Conservation (phyloP, 2,113 vertebrate species). For the Coptodon rendalli region DNA sequence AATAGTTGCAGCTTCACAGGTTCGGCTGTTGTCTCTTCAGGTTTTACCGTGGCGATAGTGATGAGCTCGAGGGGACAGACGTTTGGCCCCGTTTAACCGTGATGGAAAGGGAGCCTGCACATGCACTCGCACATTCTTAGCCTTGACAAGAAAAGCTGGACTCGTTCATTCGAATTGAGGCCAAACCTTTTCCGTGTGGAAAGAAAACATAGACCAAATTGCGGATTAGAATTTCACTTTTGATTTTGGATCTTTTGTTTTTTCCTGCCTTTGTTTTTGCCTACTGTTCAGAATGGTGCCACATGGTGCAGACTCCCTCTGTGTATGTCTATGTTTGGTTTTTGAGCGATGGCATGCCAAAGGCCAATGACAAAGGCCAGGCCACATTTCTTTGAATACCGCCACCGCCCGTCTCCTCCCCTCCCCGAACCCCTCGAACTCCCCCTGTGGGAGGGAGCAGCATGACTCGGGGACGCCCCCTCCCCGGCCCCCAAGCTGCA, state of each 20-base stretch:
- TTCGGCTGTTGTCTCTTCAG: not conserved
- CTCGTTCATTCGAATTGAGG: constrained; percentile 67
- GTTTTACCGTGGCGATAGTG: not conserved
- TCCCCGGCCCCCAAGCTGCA: constrained; percentile 87
- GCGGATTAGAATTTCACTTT: not conserved
- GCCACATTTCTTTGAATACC: constrained; percentile 11
- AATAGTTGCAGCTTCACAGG: not conserved
- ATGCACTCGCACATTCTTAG: constrained; percentile 60
- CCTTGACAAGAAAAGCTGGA: constrained; percentile 83
- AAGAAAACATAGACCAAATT: constrained; percentile 44
- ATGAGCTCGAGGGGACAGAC: not conserved
- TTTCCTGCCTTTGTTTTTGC: constrained; percentile 48
- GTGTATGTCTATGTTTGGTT: constrained; percentile 61
- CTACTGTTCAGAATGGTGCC: constrained; percentile 56
- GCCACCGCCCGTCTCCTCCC: constrained; percentile 30
- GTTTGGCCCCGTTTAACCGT: not conserved
- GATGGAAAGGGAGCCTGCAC: constrained; percentile 5
- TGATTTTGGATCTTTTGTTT: not conserved
- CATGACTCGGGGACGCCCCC: constrained; percentile 85
- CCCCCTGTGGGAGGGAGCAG: constrained; percentile 84
- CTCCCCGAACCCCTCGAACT: constrained; percentile 63
- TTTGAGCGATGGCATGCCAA: constrained; percentile 21
- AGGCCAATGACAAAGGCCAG: constrained; percentile 8
- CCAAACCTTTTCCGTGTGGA: constrained; percentile 65
- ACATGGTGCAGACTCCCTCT: constrained; percentile 67